Evolutionary conservation across 2,113 vertebrate species (phyloP), one percentile per base, ranked within the genome.

Genomic region (Athene cunicularia): DNA sequence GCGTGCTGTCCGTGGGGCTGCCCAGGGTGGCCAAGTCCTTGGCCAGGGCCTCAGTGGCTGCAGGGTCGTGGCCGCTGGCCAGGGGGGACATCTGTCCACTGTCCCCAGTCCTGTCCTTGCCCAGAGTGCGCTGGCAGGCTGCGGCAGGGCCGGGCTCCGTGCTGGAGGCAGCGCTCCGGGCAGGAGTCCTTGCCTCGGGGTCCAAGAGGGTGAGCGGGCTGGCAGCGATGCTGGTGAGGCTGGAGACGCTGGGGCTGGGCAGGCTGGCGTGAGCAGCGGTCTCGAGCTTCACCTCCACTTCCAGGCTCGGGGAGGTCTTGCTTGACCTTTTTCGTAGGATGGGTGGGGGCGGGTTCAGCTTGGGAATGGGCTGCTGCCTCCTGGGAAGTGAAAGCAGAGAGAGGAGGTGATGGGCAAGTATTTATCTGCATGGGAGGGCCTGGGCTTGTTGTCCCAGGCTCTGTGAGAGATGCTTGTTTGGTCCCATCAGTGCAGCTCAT

Each of bases 311-410:
- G 9, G 98, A 98, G 71, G 98, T 98, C 95, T 99, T 98, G 94
- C 98, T 98, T 4, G 98, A 98, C 28, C 99, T 97, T 72, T 99
- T 99, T 45, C 98, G 98, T 63, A 97, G 55, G 67, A 98, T 96
- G 15, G 98, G 98, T 0, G 98, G 99, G 0, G 98, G 99, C 0
- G 98, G 98, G 83, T 99, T 98, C 20, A 99, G 97, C 88, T 98
- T 99, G 68, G 98, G 99, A 63, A 99, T 98, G 82, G 97, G 97
- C 35, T 98, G 98, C 73, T 98, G 97, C 70, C 73, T 96, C 96
- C 99, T 98, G 80, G 16, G 21, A 37, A 70, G 56, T 20, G 20
- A 47, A 56, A 76, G 56, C 27, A 74, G 50, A 79, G 74, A 62
- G 37, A 59, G 35, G 12, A 45, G 60, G 43, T 28, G 86, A 80